Conservation (phyloP, 2,113 vertebrate genomes). For the Cervus canadensis region DNA sequence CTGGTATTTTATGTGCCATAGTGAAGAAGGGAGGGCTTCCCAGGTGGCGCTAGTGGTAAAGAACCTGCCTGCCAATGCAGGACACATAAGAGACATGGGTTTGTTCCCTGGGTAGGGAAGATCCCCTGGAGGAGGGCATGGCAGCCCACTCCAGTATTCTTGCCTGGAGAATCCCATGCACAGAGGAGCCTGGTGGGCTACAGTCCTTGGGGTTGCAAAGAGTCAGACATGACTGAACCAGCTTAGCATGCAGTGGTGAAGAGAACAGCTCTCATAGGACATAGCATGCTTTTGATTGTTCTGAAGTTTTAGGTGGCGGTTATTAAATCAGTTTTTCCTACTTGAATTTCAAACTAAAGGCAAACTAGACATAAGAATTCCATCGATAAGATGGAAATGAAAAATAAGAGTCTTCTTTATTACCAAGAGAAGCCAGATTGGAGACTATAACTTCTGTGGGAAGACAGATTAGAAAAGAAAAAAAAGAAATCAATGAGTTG, state of each 20-base stretch:
- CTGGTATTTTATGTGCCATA: background rate
- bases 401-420: background rate
- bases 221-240: background rate
- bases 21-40: background rate
- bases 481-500: background rate
- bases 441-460: background rate
- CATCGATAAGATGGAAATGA: background rate
- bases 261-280: background rate
- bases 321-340: background rate
- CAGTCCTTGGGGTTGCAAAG: background rate
- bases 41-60: background rate
- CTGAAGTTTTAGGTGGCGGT: background rate
- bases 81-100: background rate
- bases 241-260: background rate
- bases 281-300: background rate
- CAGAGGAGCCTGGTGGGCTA: background rate
- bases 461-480: background rate
- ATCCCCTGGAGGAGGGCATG: background rate
- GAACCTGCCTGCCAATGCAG: background rate
- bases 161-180: background rate
- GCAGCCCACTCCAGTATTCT: background rate
- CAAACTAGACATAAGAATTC: background rate
- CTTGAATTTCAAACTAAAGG: background rate
- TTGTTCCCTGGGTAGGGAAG: background rate
- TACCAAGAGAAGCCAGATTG: background rate